Evolutionary conservation across 2,888 invertebrate genomes (phyloP).

Genomic region (Prenolepis imparis): DNA sequence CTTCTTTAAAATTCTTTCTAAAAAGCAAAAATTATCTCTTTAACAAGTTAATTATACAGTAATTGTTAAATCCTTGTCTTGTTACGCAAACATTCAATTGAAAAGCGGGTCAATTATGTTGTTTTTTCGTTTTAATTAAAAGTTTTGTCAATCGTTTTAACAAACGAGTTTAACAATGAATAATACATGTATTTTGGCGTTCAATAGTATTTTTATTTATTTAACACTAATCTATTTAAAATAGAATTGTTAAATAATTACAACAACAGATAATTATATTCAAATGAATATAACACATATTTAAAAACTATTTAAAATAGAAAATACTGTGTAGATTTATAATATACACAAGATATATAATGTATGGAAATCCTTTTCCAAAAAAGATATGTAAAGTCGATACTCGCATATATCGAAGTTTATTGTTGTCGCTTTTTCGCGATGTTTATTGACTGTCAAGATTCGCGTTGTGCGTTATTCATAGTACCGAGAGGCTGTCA

Average conservation of each 20-base stretch:
- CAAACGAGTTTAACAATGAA: background rate
- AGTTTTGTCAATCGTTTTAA: background rate
- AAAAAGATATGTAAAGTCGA: too few species aligned
- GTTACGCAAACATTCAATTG: background rate
- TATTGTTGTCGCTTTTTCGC: too few species aligned
- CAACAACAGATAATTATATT: background rate
- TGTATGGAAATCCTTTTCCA: too few species aligned
- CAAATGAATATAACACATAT: background rate
- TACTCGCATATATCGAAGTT: too few species aligned
- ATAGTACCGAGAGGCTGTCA: too few species aligned
- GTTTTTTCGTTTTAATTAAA: background rate
- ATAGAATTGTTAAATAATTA: background rate
- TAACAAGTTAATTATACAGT: background rate
- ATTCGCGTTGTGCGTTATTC: too few species aligned
- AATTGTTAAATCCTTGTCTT: background rate
- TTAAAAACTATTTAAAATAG: background rate
- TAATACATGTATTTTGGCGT: background rate
- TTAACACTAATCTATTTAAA: background rate
- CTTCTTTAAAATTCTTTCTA: background rate
- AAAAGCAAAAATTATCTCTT: background rate
- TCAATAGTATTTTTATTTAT: background rate
- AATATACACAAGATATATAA: too few species aligned
- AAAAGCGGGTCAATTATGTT: background rate
- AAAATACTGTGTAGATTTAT: background rate
- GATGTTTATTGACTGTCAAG: too few species aligned